Base-by-base conservation (phyloP, 1,140 invertebrate genomes). In the Trichonephila clavata region DNA sequence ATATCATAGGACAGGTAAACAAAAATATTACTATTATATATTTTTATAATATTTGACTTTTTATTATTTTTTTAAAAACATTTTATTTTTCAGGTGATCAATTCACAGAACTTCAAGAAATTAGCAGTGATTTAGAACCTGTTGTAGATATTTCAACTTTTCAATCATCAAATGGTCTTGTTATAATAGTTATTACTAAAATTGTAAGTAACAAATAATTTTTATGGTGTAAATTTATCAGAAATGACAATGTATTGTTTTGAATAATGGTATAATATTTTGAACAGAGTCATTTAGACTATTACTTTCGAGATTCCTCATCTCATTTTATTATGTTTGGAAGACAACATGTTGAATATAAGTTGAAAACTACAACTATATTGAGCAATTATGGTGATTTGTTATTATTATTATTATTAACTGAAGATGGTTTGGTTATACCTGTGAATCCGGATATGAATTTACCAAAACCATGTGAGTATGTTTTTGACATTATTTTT, bases 1-100 rank as follows among this genome's bases (percentile, higher is more conserved):
- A 24, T 86, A 43, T 86, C 18, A 10, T n/a, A 32, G 84, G 84
- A 86, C 27, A 61, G 84, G 84, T 86, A 86, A 60, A 14, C 18
- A 32, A 1, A 68, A 83, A 18, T 20, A 83, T 39, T 57, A 65
- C 24, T 68, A 14, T 27, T 14, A 24, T 13, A 0, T 68, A 81
- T 43, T 68, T 68, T 18, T 24, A 68, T 16, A 24, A 68, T 21
- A n/a, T 21, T 8, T 7, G 7, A 24, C 3, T 68, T 18, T n/a
- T n/a, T 24, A 7, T 68, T 39, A 39, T 39, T 39, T 68, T 21
- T 68, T 68, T 13, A 68, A 68, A 68, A 8, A 24, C 18, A 50
- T 8, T 18, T 18, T 81, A 2, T 81, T 81, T 81, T 81, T 1
- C 20, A 81, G 80, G 32, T 50, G 32, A 81, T 81, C 21, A 18